Base-by-base conservation (phyloP, 2,797 vertebrate species). In the Chelon auratus region DNA sequence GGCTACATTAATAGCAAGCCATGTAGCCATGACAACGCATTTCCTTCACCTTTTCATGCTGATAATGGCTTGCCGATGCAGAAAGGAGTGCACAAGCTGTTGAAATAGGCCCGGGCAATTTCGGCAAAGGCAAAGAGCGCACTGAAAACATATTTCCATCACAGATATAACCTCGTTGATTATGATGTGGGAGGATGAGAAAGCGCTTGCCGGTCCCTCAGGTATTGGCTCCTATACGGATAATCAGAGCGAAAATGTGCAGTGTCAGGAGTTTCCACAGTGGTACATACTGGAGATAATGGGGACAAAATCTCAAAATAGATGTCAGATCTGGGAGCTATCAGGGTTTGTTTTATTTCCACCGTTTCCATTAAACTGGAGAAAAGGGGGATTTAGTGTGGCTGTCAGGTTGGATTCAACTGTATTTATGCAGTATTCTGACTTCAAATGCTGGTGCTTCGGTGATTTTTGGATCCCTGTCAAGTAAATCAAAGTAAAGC, bases 1-100 rank as follows among this genome's bases (percentile, higher is more conserved):
- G 1, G 52, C 20, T 39, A 47, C 57, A 59, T 51, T 63, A 72
- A 80, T 43, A 51, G 69, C 17, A 66, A 79, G 57, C 15, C 77
- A 66, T 47, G 88, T 91, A 72, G 70, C 86, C 90, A 92, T 92
- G 90, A 85, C 90, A 90, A 92, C 85, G 69, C 72, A 48, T 75
- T 82, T 82, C 81, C 81, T 71, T 87, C 75, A 82, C 75, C 86
- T 89, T 77, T 66, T 84, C 68, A 78, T 58, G 55, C 39, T 61
- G 70, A 80, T 79, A 70, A 77, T 70, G 77, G 47, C 66, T 80
- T 6, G 57, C 66, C 62, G 81, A 62, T 47, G 76, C 78, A 80
- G 62, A 68, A 66, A 67, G 62, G 50, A 71, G 45, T 3, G 70
- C n/a, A 30, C n/a, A 12, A 9, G 64, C 40, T 59, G 71, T 45